Evolutionary conservation across 2,113 vertebrate genomes (phyloP).

Genomic region (Phyllopteryx taeniolatus): DNA sequence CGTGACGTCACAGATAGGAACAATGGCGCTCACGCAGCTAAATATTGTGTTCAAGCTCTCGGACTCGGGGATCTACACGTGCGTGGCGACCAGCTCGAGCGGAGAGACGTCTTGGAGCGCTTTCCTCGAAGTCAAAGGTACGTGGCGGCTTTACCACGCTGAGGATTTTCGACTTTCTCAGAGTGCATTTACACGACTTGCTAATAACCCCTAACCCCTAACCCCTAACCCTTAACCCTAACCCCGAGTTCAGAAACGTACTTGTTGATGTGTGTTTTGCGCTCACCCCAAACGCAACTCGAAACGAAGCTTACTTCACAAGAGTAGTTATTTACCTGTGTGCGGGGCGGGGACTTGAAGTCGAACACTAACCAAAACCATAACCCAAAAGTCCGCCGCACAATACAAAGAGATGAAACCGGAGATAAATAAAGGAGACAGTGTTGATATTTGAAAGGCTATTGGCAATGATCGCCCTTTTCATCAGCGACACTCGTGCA

Average conservation of each 20-base stretch:
- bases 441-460: too few species aligned
- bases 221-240: too few species aligned
- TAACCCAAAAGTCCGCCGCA: too few species aligned
- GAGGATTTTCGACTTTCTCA: not conserved
- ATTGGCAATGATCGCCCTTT: too few species aligned
- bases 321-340: not conserved
- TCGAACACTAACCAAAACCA: too few species aligned
- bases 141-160: not conserved
- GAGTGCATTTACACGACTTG: not conserved
- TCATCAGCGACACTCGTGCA: too few species aligned
- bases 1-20: not conserved
- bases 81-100: constrained; percentile 95
- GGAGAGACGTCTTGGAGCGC: constrained; percentile 98
- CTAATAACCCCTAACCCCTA: too few species aligned
- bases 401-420: too few species aligned
- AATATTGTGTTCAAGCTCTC: constrained; percentile 70
- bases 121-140: constrained; percentile 94
- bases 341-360: too few species aligned
- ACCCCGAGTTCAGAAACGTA: too few species aligned
- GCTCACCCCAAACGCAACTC: not conserved
- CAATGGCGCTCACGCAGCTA: not conserved
- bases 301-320: not conserved
- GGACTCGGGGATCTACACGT: constrained; percentile 95
- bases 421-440: too few species aligned
- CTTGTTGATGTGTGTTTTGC: too few species aligned